Base-by-base conservation (phyloP, 2,113 vertebrate species). In the Candoia aspera region DNA sequence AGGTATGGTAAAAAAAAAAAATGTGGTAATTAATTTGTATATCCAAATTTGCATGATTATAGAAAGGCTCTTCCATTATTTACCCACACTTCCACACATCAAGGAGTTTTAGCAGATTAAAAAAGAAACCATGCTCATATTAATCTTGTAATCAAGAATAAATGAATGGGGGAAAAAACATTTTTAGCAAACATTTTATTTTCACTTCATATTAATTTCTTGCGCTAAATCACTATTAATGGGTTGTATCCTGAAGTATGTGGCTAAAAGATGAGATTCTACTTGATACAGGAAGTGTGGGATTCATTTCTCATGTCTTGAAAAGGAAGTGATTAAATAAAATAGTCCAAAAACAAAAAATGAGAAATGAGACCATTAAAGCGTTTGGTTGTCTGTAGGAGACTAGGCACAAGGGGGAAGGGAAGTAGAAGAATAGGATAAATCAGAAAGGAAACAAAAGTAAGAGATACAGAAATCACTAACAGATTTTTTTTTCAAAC, bases 291-390 rank as follows among this genome's bases (percentile, higher is more conserved):
- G 53, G 37, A 87, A 37, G 33, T 26, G 23, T 33, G 29, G 49
- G 21, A 90, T 21, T 46, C 58, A 11, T 73, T 57, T 68, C 54
- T 73, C 84, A 87, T 33, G 15, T 62, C 84, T 54, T 73, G 49
- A 49, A 58, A 86, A 59, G 58, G 59, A 92, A 90, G 53, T 58
- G 86, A 73, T 90, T 90, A 90, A 86, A 91, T 87, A 57, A 90
- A 92, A 90, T 49, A 88, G 57, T 84, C 60, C n/a, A 89, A 64
- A 33, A 6, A 86, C n/a, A 53, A 46, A 62, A 88, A 55, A 1
- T 84, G 89, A 90, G 85, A 90, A 92, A 68, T 73, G 88, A 88
- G 49, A 68, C 17, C 24, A 86, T 46, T 73, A 92, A 83, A 90
- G 68, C 58, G 85, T 86, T 53, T 58, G 87, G 42, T 53, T 85